A percentile compares a stretch with the other conserved stretches of the same genome.
Conservation (phyloP, 2,888 invertebrate genomes). For the Polylopha cassiicola region DNA sequence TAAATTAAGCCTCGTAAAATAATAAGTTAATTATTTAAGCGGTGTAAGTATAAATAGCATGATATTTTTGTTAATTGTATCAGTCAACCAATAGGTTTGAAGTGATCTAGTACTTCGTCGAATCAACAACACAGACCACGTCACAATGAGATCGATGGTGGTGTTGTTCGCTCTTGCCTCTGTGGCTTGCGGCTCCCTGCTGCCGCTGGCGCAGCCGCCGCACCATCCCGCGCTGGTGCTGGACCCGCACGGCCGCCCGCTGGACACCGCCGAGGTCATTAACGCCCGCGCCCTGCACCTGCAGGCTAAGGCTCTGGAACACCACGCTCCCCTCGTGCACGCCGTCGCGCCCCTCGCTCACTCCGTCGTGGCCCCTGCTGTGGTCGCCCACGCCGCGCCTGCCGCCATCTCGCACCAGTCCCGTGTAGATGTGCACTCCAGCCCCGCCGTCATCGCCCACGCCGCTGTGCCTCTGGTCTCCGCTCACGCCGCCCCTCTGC, state of each 20-base stretch:
- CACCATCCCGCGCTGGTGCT: conserved; percentile 33
- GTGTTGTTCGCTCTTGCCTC: conserved; percentile 68
- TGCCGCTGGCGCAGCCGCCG: conserved; percentile 31
- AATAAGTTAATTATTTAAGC: conserved; percentile 46
- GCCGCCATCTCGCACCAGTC: conserved; percentile 46
- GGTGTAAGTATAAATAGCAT: conserved; percentile 65
- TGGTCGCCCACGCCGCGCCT: conserved; percentile 30
- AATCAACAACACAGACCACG: conserved; percentile 36
- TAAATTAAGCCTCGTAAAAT: conserved; percentile 39
- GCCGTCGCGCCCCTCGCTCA: conserved; percentile 34
- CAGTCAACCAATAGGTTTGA: conserved; percentile 54
- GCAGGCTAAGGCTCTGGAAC: conserved; percentile 33
- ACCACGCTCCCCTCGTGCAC: conserved; percentile 29
- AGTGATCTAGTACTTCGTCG: conserved; percentile 28
- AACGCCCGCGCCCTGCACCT: conserved; percentile 32
- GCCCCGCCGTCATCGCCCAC: conserved; percentile 43
- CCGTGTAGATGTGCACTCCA: conserved; percentile 45
- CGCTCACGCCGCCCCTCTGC: conserved; percentile 29
- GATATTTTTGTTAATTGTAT: conserved; percentile 41
- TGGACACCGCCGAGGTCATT: conserved; percentile 36
- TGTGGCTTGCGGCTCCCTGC: conserved; percentile 55
- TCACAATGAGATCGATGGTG: conserved; percentile 49
- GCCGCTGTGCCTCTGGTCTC: conserved; percentile 19
- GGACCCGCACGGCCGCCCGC: conserved; percentile 33
- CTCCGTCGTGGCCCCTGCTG: conserved; percentile 27